Conservation (phyloP, 2,113 vertebrate genomes). For the Plestiodon gilberti region DNA sequence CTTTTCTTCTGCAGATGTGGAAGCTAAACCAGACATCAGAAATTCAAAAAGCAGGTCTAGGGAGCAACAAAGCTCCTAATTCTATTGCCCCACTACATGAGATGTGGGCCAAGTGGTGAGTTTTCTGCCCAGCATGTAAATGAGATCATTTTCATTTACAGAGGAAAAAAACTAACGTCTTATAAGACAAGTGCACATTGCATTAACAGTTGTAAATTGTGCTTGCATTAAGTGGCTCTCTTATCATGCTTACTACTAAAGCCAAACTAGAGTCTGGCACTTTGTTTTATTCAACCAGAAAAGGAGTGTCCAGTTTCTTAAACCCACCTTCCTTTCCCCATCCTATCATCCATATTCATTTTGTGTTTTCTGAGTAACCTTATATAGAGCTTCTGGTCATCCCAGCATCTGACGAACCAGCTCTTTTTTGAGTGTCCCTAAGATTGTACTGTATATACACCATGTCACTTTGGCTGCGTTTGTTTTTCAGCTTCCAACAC, state of each 20-base stretch:
- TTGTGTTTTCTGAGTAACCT: background rate
- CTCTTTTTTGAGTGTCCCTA: background rate
- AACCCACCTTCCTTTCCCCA: slow-evolving; percentile 33
- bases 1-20: slow-evolving; percentile 99
- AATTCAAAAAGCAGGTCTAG: slow-evolving; percentile 97
- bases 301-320: slow-evolving; percentile 33
- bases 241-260: slow-evolving; percentile 54
- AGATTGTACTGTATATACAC: background rate
- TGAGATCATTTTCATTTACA: slow-evolving; percentile 81
- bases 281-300: slow-evolving; percentile 46
- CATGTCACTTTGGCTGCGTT: slow-evolving; percentile 21
- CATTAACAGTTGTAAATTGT: slow-evolving; percentile 79
- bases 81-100: slow-evolving; percentile 85
- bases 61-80: slow-evolving; percentile 95
- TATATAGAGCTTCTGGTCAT: background rate
- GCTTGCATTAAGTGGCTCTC: slow-evolving; percentile 77
- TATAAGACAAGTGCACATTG: slow-evolving; percentile 69
- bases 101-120: slow-evolving; percentile 94
- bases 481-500: no score
- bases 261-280: slow-evolving; percentile 36
- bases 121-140: slow-evolving; percentile 81
- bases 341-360: slow-evolving; percentile 20
- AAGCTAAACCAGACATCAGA: slow-evolving; percentile 92
- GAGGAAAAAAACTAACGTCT: slow-evolving; percentile 76
- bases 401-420: background rate